phyloP scores from a whole-genome alignment of 2,888 invertebrate genomes.

The Tenodera sinensis region DNA sequence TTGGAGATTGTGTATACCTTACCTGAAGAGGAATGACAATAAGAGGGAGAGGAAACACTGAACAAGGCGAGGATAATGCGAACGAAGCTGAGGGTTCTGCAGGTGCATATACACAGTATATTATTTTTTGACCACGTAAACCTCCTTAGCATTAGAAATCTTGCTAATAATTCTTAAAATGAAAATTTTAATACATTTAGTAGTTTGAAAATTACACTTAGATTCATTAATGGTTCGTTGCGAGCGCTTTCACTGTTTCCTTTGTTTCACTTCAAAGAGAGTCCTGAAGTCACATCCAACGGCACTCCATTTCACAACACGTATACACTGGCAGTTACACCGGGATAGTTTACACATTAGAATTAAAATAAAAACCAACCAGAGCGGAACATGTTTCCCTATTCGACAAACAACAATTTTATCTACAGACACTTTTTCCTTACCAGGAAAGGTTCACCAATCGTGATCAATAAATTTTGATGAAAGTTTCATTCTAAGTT shows the following conservation, averaged over 20 bases:
- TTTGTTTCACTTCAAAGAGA: neutral
- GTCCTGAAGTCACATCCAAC: neutral
- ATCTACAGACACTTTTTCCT: neutral
- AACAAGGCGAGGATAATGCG: no score
- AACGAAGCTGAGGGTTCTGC: no score
- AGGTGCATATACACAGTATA: no score
- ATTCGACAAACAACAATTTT: neutral
- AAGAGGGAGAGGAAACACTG: no score
- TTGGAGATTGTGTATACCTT: no score
- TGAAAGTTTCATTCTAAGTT: no score
- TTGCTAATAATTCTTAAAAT: neutral
- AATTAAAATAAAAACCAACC: neutral
- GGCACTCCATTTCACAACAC: neutral
- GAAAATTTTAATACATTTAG: neutral
- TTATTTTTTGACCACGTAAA: neutral
- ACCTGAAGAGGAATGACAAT: no score
- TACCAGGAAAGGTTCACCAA: no score
- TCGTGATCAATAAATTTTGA: no score
- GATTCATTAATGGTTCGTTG: neutral
- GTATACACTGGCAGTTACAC: neutral
- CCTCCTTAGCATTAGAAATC: neutral
- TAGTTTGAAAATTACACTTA: neutral
- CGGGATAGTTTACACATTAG: neutral
- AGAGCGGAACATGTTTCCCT: neutral
- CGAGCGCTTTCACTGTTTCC: neutral